A percentile compares a stretch with the other conserved stretches of the same genome.
These are phyloP conservation scores for Desmodus rotundus DNA, from an alignment of 2,113 vertebrate genomes.

Conservation along the genomic window DNA sequence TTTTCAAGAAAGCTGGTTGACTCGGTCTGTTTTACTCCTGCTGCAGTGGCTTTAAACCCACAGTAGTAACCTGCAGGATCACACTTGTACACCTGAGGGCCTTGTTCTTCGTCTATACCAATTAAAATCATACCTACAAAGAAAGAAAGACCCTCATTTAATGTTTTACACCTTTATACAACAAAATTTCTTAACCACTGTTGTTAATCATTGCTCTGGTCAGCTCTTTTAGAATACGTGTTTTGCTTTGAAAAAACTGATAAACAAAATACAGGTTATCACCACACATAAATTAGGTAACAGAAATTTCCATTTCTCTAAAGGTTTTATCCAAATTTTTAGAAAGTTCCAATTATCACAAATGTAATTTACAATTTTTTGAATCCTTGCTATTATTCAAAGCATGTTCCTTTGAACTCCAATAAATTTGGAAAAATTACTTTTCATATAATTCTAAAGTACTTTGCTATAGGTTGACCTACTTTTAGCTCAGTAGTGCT, in stretches of 20 bases:
- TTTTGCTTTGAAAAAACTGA: slow-evolving; percentile 25
- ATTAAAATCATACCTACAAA: slow-evolving; percentile 96
- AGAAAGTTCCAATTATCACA: not conserved
- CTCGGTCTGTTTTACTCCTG: slow-evolving; percentile 98
- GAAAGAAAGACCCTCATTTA: slow-evolving; percentile 35
- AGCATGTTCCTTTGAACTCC: not conserved
- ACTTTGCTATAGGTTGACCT: not conserved
- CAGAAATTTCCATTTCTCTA: not conserved
- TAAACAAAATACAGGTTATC: slow-evolving; percentile 9
- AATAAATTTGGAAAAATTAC: not conserved
- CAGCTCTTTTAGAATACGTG: not conserved
- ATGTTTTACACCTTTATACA: not conserved
- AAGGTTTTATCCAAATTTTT: not conserved
- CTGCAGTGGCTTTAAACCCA: slow-evolving; percentile 97
- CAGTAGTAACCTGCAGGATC: slow-evolving; percentile 98
- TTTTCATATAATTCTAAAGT: not conserved
- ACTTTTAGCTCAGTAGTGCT: not conserved
- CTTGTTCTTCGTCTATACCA: slow-evolving; percentile 93
- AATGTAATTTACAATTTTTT: not conserved
- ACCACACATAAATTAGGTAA: slow-evolving; percentile 11
- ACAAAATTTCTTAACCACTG: not conserved
- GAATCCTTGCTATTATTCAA: slow-evolving; percentile 9
- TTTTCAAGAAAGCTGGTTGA: slow-evolving; percentile 99
- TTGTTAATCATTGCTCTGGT: not conserved
- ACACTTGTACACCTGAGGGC: slow-evolving; percentile 97